phyloP scores from a whole-genome alignment of 2,888 invertebrate species.

The Buathra laborator region DNA sequence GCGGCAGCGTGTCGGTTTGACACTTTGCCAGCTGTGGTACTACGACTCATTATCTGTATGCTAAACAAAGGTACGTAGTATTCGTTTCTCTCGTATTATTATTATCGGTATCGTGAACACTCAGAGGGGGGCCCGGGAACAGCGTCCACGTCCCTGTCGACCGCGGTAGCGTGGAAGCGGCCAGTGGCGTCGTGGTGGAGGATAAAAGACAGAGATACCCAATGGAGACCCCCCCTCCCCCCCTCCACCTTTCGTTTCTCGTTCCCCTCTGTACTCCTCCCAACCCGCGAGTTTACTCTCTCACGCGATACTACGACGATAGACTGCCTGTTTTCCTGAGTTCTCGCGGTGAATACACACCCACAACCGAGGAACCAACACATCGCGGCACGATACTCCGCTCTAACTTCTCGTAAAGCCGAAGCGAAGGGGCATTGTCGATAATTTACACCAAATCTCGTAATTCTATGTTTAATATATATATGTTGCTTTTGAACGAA shows the following conservation, averaged over 20 bases:
- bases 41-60: conserved; percentile 24
- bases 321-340: conserved; percentile 58
- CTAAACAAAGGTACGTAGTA: conserved; percentile 13
- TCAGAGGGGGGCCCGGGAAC: conserved; percentile 21
- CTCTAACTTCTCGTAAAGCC: not conserved
- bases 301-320: conserved; percentile 77
- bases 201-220: conserved; percentile 71
- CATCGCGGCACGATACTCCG: not conserved
- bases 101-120: not conserved
- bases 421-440: not conserved
- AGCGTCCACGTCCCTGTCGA: conserved; percentile 47
- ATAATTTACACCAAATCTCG: not conserved
- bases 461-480: not conserved
- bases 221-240: conserved; percentile 72
- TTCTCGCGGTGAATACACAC: conserved; percentile 66
- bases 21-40: conserved; percentile 11
- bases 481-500: not conserved
- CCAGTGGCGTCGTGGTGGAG: conserved; percentile 29
- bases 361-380: not conserved
- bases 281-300: conserved; percentile 71
- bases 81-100: not conserved
- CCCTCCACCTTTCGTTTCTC: conserved; percentile 55
- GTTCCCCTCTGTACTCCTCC: conserved; percentile 17
- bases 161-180: conserved; percentile 31
- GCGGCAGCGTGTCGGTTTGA: conserved; percentile 14